These are phyloP conservation scores for Sebastes kiyomatsui DNA, from an alignment of 2,797 vertebrate genomes.

Conservation along the genomic window DNA sequence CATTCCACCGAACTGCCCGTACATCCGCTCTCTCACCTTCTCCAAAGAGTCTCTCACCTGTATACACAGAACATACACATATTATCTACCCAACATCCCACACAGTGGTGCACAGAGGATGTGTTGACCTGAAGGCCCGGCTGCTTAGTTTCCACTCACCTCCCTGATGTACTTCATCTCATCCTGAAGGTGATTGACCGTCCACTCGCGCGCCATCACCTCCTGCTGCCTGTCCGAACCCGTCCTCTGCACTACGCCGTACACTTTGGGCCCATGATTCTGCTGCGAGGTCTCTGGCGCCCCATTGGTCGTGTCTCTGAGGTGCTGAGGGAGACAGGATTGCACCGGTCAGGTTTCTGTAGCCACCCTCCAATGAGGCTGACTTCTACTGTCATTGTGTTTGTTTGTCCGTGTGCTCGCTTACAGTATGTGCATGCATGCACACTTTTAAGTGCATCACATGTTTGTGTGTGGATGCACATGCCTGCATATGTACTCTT, in stretches of 20 bases:
- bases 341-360: slow-evolving; percentile 78
- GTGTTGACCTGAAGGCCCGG: not conserved
- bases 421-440: slow-evolving; percentile 1
- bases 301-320: slow-evolving; percentile 85
- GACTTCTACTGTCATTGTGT: slow-evolving; percentile 6
- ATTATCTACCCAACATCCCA: not conserved
- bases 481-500: slow-evolving; percentile 40
- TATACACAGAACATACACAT: not conserved
- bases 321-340: slow-evolving; percentile 83
- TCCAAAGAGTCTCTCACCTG: slow-evolving; percentile 98
- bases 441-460: not conserved
- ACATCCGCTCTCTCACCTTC: slow-evolving; percentile 95
- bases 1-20: slow-evolving; percentile 96
- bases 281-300: slow-evolving; percentile 78
- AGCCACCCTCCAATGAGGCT: slow-evolving; percentile 34
- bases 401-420: slow-evolving; percentile 1
- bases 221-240: slow-evolving; percentile 89
- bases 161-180: slow-evolving; percentile 98
- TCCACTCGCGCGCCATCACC: slow-evolving; percentile 95
- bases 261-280: slow-evolving; percentile 84
- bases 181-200: slow-evolving; percentile 90
- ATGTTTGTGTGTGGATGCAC: slow-evolving; percentile 5
- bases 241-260: slow-evolving; percentile 88
- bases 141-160: slow-evolving; percentile 81
- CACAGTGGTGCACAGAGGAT: not conserved